phyloP scores from a whole-genome alignment of 1,140 invertebrate species.

The Hylyphantes graminicola region DNA sequence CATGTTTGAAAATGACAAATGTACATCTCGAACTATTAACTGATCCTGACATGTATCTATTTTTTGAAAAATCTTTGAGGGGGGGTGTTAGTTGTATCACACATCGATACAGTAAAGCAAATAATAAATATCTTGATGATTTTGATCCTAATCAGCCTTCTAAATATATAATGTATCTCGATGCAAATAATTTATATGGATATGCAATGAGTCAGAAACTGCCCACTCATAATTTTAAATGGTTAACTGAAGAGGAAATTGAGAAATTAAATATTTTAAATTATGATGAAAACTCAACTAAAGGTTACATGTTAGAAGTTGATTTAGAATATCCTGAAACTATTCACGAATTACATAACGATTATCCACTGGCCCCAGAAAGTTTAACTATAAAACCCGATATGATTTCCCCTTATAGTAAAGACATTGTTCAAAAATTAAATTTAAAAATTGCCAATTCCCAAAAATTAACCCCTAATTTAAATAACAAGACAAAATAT shows the following conservation, averaged over 20 bases:
- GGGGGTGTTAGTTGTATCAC: neutral
- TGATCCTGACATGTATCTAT: slow-evolving; percentile 18
- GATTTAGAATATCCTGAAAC: slow-evolving; percentile 62
- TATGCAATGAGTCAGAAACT: slow-evolving; percentile 58
- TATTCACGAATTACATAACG: no score
- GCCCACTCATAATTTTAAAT: slow-evolving; percentile 53
- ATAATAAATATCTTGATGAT: slow-evolving; percentile 18
- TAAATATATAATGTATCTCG: slow-evolving; percentile 63
- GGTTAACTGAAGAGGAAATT: neutral
- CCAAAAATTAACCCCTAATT: no score
- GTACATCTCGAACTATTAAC: slow-evolving; percentile 15
- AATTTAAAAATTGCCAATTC: no score
- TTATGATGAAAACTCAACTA: slow-evolving; percentile 10
- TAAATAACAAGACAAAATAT: no score
- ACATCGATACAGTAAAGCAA: neutral
- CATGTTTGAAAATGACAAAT: neutral
- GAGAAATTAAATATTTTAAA: neutral
- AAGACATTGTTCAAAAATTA: no score
- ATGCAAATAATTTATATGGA: slow-evolving; percentile 64
- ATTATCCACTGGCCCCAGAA: no score
- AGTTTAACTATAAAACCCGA: no score
- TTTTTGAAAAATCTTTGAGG: slow-evolving; percentile 21
- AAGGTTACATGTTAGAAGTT: slow-evolving; percentile 63
- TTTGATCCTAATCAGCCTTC: slow-evolving; percentile 4
- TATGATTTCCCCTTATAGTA: no score